Percentiles rank a stretch among this genome's conserved stretches.
phyloP scores from a whole-genome alignment of 2,797 vertebrate genomes.

The Austrolebias charrua region DNA sequence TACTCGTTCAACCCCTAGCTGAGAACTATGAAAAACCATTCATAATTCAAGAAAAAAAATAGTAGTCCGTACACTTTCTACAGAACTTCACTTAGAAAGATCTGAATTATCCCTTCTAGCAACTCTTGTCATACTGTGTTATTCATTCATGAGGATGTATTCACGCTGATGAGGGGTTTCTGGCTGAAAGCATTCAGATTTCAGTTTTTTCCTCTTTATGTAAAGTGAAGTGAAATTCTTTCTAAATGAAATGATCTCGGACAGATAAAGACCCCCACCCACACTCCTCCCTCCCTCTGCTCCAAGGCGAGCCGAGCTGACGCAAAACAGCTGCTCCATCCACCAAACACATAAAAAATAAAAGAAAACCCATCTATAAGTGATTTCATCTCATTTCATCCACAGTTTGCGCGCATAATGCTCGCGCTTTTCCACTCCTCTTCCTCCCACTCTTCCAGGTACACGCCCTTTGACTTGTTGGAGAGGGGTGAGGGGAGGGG shows the following conservation, averaged over 20 bases:
- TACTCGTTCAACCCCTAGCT: too few species aligned
- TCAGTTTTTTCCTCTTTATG: slow-evolving; percentile 2
- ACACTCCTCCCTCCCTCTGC: slow-evolving; percentile 50
- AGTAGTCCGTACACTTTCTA: too few species aligned
- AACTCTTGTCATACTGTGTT: too few species aligned
- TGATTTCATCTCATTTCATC: slow-evolving; percentile 36
- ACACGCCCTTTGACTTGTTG: slow-evolving; percentile 85
- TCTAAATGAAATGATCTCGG: slow-evolving; percentile 1
- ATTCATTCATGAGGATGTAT: too few species aligned
- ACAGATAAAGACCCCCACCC: slow-evolving; percentile 55
- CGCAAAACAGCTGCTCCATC: slow-evolving; percentile 50
- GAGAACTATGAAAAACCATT: too few species aligned
- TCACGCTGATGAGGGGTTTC: too few species aligned
- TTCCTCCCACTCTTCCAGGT: slow-evolving; percentile 71
- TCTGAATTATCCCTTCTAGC: too few species aligned
- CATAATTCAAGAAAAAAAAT: too few species aligned
- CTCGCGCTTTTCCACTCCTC: slow-evolving; percentile 46
- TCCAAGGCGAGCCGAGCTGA: slow-evolving; percentile 54
- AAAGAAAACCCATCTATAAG: slow-evolving; percentile 25
- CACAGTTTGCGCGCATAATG: slow-evolving; percentile 23
- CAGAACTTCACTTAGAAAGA: too few species aligned
- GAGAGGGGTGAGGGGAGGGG: slow-evolving; percentile 30
- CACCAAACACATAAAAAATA: slow-evolving; percentile 40
- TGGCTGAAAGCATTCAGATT: background rate
- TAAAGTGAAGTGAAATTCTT: slow-evolving; percentile 30